phyloP scores from a whole-genome alignment of 2,888 invertebrate species.

The Escarpia spicata region DNA sequence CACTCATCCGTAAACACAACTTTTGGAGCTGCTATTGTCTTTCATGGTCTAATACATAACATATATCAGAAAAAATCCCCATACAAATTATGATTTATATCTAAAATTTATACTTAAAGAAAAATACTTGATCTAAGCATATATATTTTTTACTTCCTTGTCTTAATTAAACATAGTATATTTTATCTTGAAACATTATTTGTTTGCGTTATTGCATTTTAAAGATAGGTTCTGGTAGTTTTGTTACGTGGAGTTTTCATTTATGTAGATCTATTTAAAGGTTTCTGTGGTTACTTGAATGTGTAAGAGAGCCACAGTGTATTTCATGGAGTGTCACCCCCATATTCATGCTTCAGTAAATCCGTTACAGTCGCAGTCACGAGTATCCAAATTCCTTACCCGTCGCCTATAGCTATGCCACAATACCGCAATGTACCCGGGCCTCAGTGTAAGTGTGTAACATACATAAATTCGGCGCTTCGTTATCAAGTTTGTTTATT shows the following conservation, averaged over 20 bases:
- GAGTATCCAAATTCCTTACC: neutral
- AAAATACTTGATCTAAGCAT: too few relatives aligned
- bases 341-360: neutral
- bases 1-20: neutral
- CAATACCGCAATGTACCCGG: too few relatives aligned
- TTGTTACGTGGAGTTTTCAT: neutral
- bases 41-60: neutral
- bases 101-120: neutral
- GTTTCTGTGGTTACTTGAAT: neutral
- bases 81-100: neutral
- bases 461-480: neutral
- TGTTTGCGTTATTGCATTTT: neutral
- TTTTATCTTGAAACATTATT: neutral
- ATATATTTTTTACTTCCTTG: too few relatives aligned
- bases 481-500: neutral
- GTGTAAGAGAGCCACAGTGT: neutral
- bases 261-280: neutral
- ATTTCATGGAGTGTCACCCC: neutral
- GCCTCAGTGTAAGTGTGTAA: neutral
- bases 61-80: neutral
- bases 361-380: conserved; percentile 13
- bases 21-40: neutral
- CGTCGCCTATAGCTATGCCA: neutral
- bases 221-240: neutral
- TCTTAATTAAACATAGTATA: too few relatives aligned